Evolutionary conservation across 1,140 invertebrate genomes (phyloP).

Genomic region (Nilaparvata lugens): DNA sequence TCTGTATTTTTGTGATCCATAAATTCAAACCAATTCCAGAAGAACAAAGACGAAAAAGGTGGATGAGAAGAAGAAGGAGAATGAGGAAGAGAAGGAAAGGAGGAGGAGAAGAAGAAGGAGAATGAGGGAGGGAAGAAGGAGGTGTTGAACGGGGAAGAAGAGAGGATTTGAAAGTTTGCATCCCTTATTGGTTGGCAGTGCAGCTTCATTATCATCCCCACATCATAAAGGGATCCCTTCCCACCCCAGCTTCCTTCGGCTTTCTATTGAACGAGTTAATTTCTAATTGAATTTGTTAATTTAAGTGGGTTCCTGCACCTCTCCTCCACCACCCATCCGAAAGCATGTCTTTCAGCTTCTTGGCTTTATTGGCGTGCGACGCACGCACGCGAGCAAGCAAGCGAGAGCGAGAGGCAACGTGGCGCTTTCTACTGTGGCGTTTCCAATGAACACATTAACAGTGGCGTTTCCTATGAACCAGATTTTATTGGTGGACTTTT

Average conservation of each 20-base stretch:
- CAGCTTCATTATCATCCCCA: not conserved
- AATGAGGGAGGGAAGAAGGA: not conserved
- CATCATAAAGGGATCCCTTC: not conserved
- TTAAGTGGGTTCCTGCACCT: constrained; percentile 16
- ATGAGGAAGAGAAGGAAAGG: not conserved
- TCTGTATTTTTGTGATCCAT: too few relatives aligned
- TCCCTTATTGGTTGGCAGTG: not conserved
- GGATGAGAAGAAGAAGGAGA: too few relatives aligned
- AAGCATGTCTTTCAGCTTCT: not conserved
- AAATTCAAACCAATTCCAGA: too few relatives aligned
- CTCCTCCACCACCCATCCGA: not conserved
- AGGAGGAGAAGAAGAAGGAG: not conserved
- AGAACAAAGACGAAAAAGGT: too few relatives aligned
- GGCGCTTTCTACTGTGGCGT: too few relatives aligned
- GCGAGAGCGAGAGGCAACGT: too few relatives aligned
- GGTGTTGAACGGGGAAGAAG: not conserved
- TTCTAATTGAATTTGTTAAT: constrained; percentile 26
- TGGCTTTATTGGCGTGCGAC: not conserved
- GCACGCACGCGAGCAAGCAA: too few relatives aligned
- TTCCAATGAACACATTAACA: too few relatives aligned
- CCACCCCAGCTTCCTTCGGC: not conserved
- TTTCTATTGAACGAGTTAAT: constrained; percentile 22
- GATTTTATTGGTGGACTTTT: too few relatives aligned
- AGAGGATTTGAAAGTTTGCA: not conserved
- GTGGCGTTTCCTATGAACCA: too few relatives aligned